These are phyloP conservation scores for Eupleurogrammus muticus DNA, from an alignment of 2,797 vertebrate genomes.

Conservation along the genomic window DNA sequence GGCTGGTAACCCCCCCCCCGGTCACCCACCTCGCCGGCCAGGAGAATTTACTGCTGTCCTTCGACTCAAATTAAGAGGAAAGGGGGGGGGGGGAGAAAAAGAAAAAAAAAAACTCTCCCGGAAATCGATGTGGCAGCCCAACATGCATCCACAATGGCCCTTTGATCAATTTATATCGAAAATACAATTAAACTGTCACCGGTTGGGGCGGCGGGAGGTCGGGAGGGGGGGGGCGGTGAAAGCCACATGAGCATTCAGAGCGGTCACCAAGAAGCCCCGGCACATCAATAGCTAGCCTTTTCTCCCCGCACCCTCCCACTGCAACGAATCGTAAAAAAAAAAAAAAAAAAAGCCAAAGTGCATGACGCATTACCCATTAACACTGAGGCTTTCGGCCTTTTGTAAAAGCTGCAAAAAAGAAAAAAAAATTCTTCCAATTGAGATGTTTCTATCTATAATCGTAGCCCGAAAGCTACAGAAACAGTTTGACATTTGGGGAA, in stretches of 20 bases:
- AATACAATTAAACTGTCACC: conserved; percentile 82
- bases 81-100: conserved; percentile 32
- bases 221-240: conserved; percentile 42
- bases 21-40: conserved; percentile 46
- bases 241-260: conserved; percentile 70
- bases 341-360: conserved; percentile 38
- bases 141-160: conserved; percentile 73
- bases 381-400: conserved; percentile 37
- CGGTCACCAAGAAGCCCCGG: conserved; percentile 62
- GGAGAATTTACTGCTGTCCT: conserved; percentile 70
- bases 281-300: conserved; percentile 66
- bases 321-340: conserved; percentile 49
- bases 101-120: conserved; percentile 33
- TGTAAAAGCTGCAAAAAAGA: conserved; percentile 2
- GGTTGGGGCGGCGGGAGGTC: conserved; percentile 56
- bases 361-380: conserved; percentile 60
- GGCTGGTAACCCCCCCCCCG: conserved; percentile 54
- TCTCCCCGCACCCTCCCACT: conserved; percentile 62
- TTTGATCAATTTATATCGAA: conserved; percentile 81
- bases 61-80: conserved; percentile 69
- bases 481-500: conserved; percentile 3
- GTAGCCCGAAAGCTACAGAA: not conserved
- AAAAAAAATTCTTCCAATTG: conserved; percentile 6
- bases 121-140: conserved; percentile 79
- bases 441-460: conserved; percentile 6